Conservation (phyloP, 2,797 vertebrate species). For the Psittacula echo region DNA sequence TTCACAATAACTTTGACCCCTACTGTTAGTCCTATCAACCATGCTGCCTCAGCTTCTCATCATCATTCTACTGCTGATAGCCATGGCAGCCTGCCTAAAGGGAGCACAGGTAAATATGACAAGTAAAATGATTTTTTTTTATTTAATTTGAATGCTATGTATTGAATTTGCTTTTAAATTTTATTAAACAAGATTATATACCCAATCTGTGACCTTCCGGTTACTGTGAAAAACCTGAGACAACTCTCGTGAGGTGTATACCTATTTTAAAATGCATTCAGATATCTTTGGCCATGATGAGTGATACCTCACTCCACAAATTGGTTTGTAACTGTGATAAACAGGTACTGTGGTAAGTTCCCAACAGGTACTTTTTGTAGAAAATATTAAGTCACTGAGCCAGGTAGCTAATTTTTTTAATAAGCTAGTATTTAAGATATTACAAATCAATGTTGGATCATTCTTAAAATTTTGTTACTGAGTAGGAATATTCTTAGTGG, state of each 20-base stretch:
- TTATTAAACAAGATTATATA: background rate
- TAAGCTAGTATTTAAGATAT: background rate
- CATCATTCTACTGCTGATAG: background rate
- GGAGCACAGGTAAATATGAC: constrained; percentile 70
- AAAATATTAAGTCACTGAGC: background rate
- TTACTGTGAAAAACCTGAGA: background rate
- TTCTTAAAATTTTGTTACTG: background rate
- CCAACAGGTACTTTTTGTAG: background rate
- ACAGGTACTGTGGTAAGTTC: background rate
- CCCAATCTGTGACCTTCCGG: background rate
- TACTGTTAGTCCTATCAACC: constrained; percentile 22
- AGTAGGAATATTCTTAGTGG: background rate
- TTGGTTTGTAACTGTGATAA: background rate
- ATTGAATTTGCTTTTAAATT: background rate
- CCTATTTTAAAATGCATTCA: background rate
- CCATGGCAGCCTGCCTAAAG: background rate
- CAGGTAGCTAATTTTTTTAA: background rate
- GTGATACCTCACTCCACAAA: background rate
- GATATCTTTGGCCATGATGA: background rate
- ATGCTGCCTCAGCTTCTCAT: constrained; percentile 27
- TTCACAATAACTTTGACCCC: constrained; percentile 6
- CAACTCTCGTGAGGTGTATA: background rate
- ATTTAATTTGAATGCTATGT: background rate
- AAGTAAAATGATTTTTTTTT: background rate
- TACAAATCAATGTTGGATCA: background rate